Evolutionary conservation across 2,888 invertebrate genomes (phyloP), one percentile per base, ranked within the genome.

Genomic region (Clitarchus hookeri): DNA sequence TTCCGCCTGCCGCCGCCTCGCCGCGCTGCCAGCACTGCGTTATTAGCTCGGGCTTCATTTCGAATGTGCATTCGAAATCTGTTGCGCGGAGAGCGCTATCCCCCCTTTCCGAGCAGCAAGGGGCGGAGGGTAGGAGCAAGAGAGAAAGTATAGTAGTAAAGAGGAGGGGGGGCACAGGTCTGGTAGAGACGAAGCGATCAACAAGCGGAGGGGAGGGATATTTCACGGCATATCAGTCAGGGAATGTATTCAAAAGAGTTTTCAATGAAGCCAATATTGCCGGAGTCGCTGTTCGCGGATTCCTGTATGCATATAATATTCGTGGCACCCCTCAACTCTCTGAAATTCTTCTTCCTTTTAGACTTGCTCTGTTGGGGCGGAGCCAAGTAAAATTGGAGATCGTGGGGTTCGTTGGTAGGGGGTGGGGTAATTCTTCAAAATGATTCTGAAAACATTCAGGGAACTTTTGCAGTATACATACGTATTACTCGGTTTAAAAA

Each of bases 181-280:
- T 65, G 65, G 65, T 19, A 65, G 65, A 65, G 65, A 65, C n/a
- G 65, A 19, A 9, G 23, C 65, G 65, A 65, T 65, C 65, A 65
- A 65, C 65, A 65, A 65, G 65, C 65, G 23, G 65, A 65, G 65
- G 65, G 65, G 65, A 65, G 16, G 65, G 65, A 65, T 65, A 65
- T 65, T 65, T 65, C 65, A 65, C 65, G 65, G 65, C 65, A n/a
- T n/a, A 65, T 65, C 65, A 65, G 19, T 19, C n/a, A 8, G 65
- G 65, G 65, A 65, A 65, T n/a, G 65, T 65, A 65, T 65, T 65
- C 65, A 65, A 65, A 65, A 65, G 65, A 23, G 65, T 65, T n/a
- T 65, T 65, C 65, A 65, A 65, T 65, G 65, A 65, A 65, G 65
- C 65, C 65, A 65, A 65, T 65, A 65, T 65, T 65, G n/a, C 23